These are phyloP conservation scores for Drosophila elegans DNA, from an alignment of 1,140 invertebrate species.

Conservation along the genomic window DNA sequence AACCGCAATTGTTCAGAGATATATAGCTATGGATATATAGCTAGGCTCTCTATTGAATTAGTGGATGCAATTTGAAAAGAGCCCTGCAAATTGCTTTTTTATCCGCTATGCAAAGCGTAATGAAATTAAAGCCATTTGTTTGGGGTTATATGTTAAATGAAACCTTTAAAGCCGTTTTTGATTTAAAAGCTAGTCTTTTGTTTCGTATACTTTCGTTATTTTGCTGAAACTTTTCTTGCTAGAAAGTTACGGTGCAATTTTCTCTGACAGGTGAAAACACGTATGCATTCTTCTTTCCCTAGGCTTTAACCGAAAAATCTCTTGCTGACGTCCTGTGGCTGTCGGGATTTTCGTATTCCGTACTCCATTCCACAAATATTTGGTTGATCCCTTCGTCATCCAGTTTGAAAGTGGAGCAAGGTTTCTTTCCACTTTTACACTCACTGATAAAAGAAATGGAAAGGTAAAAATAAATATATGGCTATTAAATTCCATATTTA, in stretches of 20 bases:
- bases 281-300: slow-evolving; percentile 25
- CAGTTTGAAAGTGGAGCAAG: slow-evolving; percentile 25
- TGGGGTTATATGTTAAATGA: neutral
- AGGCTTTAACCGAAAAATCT: slow-evolving; percentile 10
- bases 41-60: slow-evolving; percentile 5
- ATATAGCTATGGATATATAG: slow-evolving; percentile 12
- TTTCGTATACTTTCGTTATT: slow-evolving; percentile 4
- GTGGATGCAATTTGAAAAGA: slow-evolving; percentile 3
- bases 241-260: slow-evolving; percentile 8
- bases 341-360: neutral
- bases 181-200: neutral
- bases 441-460: too few relatives aligned
- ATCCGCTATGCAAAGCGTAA: slow-evolving; percentile 11
- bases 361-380: slow-evolving; percentile 12
- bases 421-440: neutral
- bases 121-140: slow-evolving; percentile 8
- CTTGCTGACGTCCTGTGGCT: slow-evolving; percentile 5
- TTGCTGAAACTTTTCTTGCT: slow-evolving; percentile 7
- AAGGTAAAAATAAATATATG: too few relatives aligned
- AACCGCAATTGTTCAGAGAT: slow-evolving; percentile 30
- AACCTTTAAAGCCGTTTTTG: slow-evolving; percentile 3
- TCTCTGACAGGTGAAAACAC: neutral
- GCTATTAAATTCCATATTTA: too few relatives aligned
- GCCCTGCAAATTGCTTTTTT: slow-evolving; percentile 19
- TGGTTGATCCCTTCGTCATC: slow-evolving; percentile 9